phyloP scores from a whole-genome alignment of 2,888 invertebrate species.

The Andrena bicolor region DNA sequence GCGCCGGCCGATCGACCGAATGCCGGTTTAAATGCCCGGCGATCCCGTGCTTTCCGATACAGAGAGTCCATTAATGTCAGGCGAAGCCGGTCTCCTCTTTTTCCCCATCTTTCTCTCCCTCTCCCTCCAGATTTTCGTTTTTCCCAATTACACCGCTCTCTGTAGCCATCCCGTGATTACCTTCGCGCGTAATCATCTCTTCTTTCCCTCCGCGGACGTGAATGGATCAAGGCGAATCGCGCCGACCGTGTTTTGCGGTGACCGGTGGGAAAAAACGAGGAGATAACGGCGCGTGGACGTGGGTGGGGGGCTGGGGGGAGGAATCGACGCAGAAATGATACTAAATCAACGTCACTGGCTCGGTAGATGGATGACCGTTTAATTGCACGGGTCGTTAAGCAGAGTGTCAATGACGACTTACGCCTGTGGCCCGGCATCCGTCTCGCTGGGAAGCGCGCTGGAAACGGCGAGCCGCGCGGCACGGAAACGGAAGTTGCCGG shows the following conservation, averaged over 20 bases:
- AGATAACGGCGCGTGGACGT: background rate
- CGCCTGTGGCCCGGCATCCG: slow-evolving; percentile 7
- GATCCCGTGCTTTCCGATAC: background rate
- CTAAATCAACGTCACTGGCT: slow-evolving; percentile 52
- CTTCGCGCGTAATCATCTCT: slow-evolving; percentile 14
- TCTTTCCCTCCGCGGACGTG: background rate
- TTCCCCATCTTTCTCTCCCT: background rate
- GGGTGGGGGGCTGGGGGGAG: background rate
- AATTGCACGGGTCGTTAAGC: slow-evolving; percentile 59
- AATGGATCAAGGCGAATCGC: slow-evolving; percentile 14
- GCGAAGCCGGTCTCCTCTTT: background rate
- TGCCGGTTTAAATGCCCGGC: background rate
- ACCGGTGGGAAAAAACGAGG: background rate
- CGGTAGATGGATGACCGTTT: slow-evolving; percentile 51
- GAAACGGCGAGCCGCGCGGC: background rate
- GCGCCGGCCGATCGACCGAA: background rate
- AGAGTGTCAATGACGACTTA: slow-evolving; percentile 59
- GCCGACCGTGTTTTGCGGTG: background rate
- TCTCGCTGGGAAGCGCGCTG: slow-evolving; percentile 20
- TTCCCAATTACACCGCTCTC: background rate
- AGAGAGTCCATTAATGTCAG: background rate
- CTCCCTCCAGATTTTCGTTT: background rate
- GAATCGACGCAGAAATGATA: slow-evolving; percentile 37
- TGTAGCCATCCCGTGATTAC: background rate
- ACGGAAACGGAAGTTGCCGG: slow-evolving; percentile 21